A percentile compares a stretch with the other conserved stretches of the same genome.
These are phyloP conservation scores for human DNA, from an alignment of 2,113 vertebrate genomes.

Conservation along the genomic window GRCh38 chr3:176986501-176987000, in stretches of 20 bases:
- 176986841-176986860: not conserved
- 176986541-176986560: not conserved
- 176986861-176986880: no score
- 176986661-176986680: conserved; percentile 3
- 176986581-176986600: not conserved
- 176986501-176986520: not conserved
- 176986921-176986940: not conserved
- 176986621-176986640: not conserved
- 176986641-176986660: not conserved
- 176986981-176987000: not conserved
- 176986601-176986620: not conserved
- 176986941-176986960: not conserved
- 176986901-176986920: not conserved
- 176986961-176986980: not conserved
- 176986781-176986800: not conserved
- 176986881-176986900: not conserved
- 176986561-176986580: not conserved
- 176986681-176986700: not conserved
- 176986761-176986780: not conserved
- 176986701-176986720: not conserved
- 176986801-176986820: not conserved
- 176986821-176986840: not conserved
- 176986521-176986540: not conserved
- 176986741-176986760: not conserved
- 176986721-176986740: not conserved